A percentile compares a stretch with the other conserved stretches of the same genome.
These are phyloP conservation scores for Lerista edwardsae DNA, from an alignment of 2,797 vertebrate species.

Conservation along the genomic window DNA sequence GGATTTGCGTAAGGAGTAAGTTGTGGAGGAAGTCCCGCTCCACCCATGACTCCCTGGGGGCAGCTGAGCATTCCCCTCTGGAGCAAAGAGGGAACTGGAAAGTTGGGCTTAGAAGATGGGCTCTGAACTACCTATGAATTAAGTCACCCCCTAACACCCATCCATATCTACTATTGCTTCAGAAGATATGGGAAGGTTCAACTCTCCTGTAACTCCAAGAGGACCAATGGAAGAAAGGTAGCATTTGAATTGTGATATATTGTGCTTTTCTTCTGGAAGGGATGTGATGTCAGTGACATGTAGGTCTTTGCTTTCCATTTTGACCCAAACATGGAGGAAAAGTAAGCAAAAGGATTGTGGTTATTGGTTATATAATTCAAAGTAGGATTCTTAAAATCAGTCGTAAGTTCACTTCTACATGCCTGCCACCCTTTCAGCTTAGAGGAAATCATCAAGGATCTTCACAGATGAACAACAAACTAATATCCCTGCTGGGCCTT, in stretches of 20 bases:
- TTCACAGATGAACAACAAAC: accelerated
- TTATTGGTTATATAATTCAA: background rate
- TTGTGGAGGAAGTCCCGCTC: too few relatives aligned
- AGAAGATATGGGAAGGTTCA: background rate
- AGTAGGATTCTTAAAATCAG: background rate
- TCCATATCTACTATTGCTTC: background rate
- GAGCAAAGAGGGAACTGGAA: background rate
- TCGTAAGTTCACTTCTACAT: background rate
- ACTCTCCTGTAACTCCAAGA: background rate
- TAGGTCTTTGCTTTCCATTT: background rate
- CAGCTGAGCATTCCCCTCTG: too few relatives aligned
- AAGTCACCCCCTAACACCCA: too few relatives aligned
- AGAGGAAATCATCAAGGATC: slow-evolving; percentile 3
- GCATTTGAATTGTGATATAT: background rate
- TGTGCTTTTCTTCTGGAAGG: background rate
- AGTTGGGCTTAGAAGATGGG: background rate
- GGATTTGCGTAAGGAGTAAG: too few relatives aligned
- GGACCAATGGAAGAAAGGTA: background rate
- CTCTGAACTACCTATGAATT: background rate
- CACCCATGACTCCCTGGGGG: too few relatives aligned
- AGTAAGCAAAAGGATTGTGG: background rate
- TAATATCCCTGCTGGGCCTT: background rate
- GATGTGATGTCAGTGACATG: background rate
- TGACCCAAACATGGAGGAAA: too few relatives aligned
- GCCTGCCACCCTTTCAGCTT: background rate